Evolutionary conservation across 2,797 vertebrate species (phyloP), one percentile per base, ranked within the genome.

Genomic region (Peromyscus attwateri): DNA sequence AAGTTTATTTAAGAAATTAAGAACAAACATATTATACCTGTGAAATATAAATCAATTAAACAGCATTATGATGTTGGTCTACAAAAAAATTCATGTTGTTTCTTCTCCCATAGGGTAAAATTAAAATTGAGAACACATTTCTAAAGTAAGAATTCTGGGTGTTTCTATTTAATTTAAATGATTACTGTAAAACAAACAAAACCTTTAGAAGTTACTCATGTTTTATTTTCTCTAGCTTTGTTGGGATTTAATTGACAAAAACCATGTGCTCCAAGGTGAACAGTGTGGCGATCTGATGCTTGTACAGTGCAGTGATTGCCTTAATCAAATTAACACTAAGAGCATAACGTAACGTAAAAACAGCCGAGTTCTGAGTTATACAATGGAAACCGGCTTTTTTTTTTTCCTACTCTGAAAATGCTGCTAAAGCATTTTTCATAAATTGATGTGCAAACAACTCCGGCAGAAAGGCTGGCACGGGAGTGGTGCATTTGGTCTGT

Each of bases 1-100:
- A 84, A 95, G 89, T 73, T 71, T 66, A 85, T 29, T 71, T 29
- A 95, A 83, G 66, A 97, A 95, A 93, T 83, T 95, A 93, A n/a
- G 85, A 83, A 62, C 40, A 91, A 94, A 55, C 9, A 87, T 2
- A 37, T 81, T 92, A 27, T 75, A 19, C 14, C 89, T 89, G 4
- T 88, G 0, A 94, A 96, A 81, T 87, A 77, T 23, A 82, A 93
- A 80, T 52, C 68, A 89, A 90, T 93, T 88, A 82, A 96, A 92
- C 85, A 31, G 29, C 25, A 8, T 10, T 85, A 19, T 62, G 82
- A 52, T 64, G 71, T 37, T 16, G 46, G 25, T 87, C n/a, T 82
- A 83, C 19, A 66, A 66, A 90, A 92, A 43, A 8, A 70, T 21
- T 89, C n/a, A 91, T 75, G 90, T 77, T 27, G 21, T 91, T 76